Evolutionary conservation across 2,797 vertebrate genomes (phyloP).

Genomic region (Enteromius viviparus): DNA sequence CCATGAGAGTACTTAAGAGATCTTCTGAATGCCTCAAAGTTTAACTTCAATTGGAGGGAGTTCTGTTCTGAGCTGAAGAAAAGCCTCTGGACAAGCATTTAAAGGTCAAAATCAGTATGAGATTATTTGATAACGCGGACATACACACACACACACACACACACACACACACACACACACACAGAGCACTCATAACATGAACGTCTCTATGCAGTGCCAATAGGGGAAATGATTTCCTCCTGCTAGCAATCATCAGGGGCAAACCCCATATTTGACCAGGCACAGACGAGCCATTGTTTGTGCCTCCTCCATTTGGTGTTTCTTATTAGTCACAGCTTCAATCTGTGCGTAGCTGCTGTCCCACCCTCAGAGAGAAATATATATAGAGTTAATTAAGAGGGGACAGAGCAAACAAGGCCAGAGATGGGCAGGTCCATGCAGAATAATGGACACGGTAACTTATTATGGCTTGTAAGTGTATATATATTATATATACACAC

Average conservation of each 20-base stretch:
- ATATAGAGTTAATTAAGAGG: not conserved
- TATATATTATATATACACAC: not conserved
- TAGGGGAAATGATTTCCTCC: slow-evolving; percentile 48
- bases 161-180: slow-evolving; percentile 4
- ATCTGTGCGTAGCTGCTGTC: slow-evolving; percentile 20
- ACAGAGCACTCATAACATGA: slow-evolving; percentile 6
- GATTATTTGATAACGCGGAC: slow-evolving; percentile 41
- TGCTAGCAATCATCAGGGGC: slow-evolving; percentile 51
- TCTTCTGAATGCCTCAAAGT: not conserved
- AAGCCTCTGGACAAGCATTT: slow-evolving; percentile 12
- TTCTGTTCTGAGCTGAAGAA: not conserved
- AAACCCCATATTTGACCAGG: slow-evolving; percentile 40
- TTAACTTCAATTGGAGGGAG: not conserved
- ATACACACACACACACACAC: too few species aligned
- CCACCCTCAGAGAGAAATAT: slow-evolving; percentile 13
- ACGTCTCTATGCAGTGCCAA: slow-evolving; percentile 25
- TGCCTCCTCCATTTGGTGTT: slow-evolving; percentile 49
- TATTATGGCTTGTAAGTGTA: not conserved
- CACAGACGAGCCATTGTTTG: slow-evolving; percentile 54
- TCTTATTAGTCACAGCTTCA: slow-evolving; percentile 53
- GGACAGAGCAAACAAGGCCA: not conserved
- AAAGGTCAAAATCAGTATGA: slow-evolving; percentile 27
- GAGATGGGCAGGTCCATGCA: not conserved
- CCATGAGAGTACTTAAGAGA: not conserved
- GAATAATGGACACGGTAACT: not conserved